A percentile compares a stretch with the other conserved stretches of the same genome.
These are phyloP conservation scores for Hypocryptadius cinnamomeus DNA, from an alignment of 2,113 vertebrate species.

Conservation along the genomic window DNA sequence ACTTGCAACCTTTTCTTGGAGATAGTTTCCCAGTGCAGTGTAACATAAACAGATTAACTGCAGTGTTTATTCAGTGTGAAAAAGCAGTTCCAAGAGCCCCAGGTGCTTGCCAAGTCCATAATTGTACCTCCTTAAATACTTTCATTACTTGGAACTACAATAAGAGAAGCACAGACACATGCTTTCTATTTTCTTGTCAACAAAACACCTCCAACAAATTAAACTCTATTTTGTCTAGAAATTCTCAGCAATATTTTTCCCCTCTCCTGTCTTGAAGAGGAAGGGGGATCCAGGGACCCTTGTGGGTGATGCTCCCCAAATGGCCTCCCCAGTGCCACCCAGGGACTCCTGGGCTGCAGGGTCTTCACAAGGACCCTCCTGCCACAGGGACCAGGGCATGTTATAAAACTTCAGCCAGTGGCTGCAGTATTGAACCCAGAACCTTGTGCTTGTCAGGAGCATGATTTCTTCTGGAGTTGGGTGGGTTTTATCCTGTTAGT, in stretches of 20 bases:
- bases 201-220: constrained; percentile 79
- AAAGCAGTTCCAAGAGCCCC: constrained; percentile 76
- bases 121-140: constrained; percentile 82
- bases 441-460: not conserved
- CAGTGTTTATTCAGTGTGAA: constrained; percentile 80
- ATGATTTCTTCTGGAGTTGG: not conserved
- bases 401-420: not conserved
- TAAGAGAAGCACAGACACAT: constrained; percentile 70
- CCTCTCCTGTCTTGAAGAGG: not conserved
- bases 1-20: constrained; percentile 68
- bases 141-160: constrained; percentile 76
- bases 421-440: not conserved
- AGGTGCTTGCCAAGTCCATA: constrained; percentile 81
- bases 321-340: not conserved
- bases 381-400: not conserved
- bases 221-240: constrained; percentile 69
- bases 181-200: constrained; percentile 78
- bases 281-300: not conserved
- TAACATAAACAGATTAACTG: constrained; percentile 76
- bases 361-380: not conserved
- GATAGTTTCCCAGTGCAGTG: constrained; percentile 66
- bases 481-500: not conserved
- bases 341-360: not conserved
- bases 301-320: not conserved
- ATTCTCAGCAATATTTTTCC: constrained; percentile 18